A percentile compares a stretch with the other conserved stretches of the same genome.
Conservation (phyloP, 2,797 vertebrate species). For the Podarcis lilfordi region DNA sequence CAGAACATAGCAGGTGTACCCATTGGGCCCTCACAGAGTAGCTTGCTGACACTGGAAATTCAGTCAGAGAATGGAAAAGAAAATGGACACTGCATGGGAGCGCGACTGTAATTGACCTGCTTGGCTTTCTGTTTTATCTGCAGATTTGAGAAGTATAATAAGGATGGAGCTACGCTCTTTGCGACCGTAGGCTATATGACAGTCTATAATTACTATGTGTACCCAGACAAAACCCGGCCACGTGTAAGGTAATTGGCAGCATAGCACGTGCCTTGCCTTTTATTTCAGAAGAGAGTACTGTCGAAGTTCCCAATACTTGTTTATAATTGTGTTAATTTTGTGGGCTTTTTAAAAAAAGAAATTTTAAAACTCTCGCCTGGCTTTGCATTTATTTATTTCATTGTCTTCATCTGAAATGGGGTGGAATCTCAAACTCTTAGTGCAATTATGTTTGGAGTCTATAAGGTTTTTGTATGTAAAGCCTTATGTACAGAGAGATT, state of each 20-base stretch:
- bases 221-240: constrained; percentile 99
- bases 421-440: constrained; percentile 65
- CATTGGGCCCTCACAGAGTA: constrained; percentile 92
- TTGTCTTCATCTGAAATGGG: constrained; percentile 70
- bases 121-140: constrained; percentile 98
- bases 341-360: constrained; percentile 57
- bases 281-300: constrained; percentile 85
- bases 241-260: constrained; percentile 99
- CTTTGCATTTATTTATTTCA: constrained; percentile 76
- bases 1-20: constrained; percentile 99
- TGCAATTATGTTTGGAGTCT: constrained; percentile 59
- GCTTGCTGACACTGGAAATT: constrained; percentile 91
- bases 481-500: neutral
- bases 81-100: constrained; percentile 97
- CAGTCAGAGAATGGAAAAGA: constrained; percentile 87
- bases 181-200: constrained; percentile 99
- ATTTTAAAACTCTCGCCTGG: constrained; percentile 65
- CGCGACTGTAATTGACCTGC: constrained; percentile 99
- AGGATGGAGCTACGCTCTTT: constrained; percentile 98
- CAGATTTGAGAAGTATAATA: constrained; percentile 99
- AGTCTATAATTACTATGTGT: constrained; percentile 99
- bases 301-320: constrained; percentile 85
- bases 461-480: constrained; percentile 42
- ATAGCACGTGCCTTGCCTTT: constrained; percentile 95
- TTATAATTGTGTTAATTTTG: constrained; percentile 82